phyloP scores from a whole-genome alignment of 1,140 invertebrate species.

The Tetraneura akinire region DNA sequence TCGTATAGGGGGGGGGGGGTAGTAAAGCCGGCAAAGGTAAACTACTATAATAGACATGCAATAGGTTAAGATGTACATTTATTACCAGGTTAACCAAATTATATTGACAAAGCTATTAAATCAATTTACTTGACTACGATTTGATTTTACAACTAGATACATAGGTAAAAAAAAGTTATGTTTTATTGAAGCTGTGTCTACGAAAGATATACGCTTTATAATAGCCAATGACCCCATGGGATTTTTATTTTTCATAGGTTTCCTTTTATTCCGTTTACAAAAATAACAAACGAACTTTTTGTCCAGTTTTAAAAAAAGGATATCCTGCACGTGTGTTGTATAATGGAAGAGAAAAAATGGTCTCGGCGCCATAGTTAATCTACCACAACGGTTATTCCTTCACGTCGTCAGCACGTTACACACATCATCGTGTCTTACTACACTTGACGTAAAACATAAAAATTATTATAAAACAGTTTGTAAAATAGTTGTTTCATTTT shows the following conservation, averaged over 20 bases:
- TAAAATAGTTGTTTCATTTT: background rate
- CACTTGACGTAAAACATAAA: conserved; percentile 25
- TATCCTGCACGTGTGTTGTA: conserved; percentile 34
- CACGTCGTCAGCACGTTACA: conserved; percentile 22
- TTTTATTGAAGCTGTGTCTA: background rate
- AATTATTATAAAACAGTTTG: conserved; percentile 19
- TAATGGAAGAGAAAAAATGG: conserved; percentile 18
- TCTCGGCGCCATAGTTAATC: conserved; percentile 28
- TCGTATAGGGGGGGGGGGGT: too few relatives aligned
- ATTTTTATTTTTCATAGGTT: background rate
- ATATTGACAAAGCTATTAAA: background rate
- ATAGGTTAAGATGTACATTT: too few relatives aligned
- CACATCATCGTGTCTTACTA: conserved; percentile 14
- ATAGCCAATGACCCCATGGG: background rate
- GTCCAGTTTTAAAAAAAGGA: background rate
- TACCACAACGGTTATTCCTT: conserved; percentile 29
- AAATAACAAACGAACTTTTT: conserved; percentile 35
- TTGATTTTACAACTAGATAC: background rate
- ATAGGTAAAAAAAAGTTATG: background rate
- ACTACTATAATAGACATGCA: too few relatives aligned
- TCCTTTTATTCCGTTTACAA: background rate
- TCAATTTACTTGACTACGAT: background rate
- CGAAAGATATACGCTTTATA: background rate
- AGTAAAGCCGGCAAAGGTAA: too few relatives aligned
- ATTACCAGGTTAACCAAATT: background rate